Percentiles rank a stretch among this genome's conserved stretches.
These are phyloP conservation scores for Epinotia demarniana DNA, from an alignment of 2,888 invertebrate species.

Conservation along the genomic window DNA sequence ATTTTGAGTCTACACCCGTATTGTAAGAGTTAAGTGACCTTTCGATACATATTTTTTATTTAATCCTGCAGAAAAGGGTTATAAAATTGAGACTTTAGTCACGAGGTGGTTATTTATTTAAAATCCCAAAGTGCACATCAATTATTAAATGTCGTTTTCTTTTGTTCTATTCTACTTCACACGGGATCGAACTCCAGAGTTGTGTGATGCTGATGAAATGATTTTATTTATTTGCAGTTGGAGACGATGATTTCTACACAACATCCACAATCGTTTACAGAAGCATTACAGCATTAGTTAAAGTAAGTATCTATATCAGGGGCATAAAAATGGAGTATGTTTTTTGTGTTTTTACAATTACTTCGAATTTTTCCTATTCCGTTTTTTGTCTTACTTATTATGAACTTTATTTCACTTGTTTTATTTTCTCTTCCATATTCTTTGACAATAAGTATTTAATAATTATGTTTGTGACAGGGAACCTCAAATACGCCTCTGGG, in stretches of 20 bases:
- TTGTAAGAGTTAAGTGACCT: no score
- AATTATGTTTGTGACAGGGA: slow-evolving; percentile 55
- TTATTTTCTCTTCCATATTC: not conserved
- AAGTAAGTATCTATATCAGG: slow-evolving; percentile 55
- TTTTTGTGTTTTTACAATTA: no score
- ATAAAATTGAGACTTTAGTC: no score
- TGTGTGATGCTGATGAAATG: not conserved
- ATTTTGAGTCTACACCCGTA: no score
- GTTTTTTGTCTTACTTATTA: no score
- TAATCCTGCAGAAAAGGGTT: no score
- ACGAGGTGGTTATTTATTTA: no score
- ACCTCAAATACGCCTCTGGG: slow-evolving; percentile 66
- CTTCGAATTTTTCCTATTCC: no score
- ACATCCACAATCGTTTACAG: slow-evolving; percentile 66
- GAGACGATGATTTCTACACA: slow-evolving; percentile 64
- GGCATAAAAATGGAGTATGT: not conserved
- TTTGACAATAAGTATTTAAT: not conserved
- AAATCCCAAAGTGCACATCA: not conserved
- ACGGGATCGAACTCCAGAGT: not conserved
- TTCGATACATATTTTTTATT: no score
- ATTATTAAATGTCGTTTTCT: not conserved
- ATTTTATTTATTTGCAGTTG: slow-evolving; percentile 47
- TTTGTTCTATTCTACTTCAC: not conserved
- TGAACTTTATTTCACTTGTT: no score
- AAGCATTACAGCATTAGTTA: slow-evolving; percentile 62